A percentile compares a stretch with the other conserved stretches of the same genome.
phyloP scores from a whole-genome alignment of 2,888 invertebrate genomes.

The Phrixothrix hirtus region DNA sequence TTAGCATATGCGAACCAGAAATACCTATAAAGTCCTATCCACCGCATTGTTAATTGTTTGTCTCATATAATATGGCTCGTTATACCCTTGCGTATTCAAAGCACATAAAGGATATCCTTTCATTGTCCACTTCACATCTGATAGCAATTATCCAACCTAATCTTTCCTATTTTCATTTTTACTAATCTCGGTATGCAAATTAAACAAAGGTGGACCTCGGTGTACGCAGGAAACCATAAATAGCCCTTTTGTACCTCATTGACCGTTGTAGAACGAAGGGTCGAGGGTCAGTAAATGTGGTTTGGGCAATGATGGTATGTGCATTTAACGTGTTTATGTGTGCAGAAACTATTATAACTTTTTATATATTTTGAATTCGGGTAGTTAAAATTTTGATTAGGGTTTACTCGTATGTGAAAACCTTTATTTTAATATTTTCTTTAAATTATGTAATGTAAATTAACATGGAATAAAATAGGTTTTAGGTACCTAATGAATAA shows the following conservation, averaged over 20 bases:
- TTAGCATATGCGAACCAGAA: constrained; percentile 27
- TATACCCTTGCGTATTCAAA: constrained; percentile 39
- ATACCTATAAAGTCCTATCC: constrained; percentile 28
- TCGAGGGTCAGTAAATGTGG: constrained; percentile 37
- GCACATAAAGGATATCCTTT: constrained; percentile 44
- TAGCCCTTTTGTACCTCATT: constrained; percentile 38
- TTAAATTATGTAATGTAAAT: too few species aligned
- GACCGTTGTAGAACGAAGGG: constrained; percentile 40
- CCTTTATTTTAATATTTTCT: too few species aligned
- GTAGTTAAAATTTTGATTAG: too few species aligned
- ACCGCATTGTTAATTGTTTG: constrained; percentile 38
- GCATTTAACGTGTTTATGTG: constrained; percentile 33
- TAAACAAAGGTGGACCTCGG: constrained; percentile 45
- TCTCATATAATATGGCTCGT: constrained; percentile 40
- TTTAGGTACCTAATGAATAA: too few species aligned
- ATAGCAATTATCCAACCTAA: constrained; percentile 43
- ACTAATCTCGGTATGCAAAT: constrained; percentile 44
- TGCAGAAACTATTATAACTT: too few species aligned
- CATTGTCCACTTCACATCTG: constrained; percentile 43
- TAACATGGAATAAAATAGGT: too few species aligned
- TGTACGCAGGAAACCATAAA: constrained; percentile 45
- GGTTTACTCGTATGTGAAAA: too few species aligned
- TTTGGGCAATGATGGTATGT: constrained; percentile 33
- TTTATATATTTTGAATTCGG: too few species aligned
- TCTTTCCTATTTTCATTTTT: constrained; percentile 44